These are phyloP conservation scores for Anser brachyrhynchus DNA, from an alignment of 2,113 vertebrate species.

Conservation along the genomic window DNA sequence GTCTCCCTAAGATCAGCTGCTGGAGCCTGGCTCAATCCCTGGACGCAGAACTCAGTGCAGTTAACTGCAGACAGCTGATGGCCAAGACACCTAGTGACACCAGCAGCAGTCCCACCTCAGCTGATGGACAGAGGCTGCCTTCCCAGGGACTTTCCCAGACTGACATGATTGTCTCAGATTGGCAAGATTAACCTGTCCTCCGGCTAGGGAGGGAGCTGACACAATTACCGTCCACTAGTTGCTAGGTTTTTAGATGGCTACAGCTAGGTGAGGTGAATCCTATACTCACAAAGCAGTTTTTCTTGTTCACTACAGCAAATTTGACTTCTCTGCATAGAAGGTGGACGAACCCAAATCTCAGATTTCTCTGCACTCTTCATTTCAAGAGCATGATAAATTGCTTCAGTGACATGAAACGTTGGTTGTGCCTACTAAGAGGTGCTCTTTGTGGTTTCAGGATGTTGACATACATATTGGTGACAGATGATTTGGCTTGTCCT, in stretches of 20 bases:
- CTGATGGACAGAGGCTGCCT: not conserved
- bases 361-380: not conserved
- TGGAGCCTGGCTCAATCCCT: not conserved
- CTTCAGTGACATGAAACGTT: not conserved
- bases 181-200: not conserved
- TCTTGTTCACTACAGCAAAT: not conserved
- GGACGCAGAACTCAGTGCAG: not conserved
- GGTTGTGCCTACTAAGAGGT: not conserved
- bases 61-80: not conserved
- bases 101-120: not conserved
- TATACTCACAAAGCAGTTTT: not conserved
- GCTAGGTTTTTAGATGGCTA: not conserved
- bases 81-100: not conserved
- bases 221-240: not conserved
- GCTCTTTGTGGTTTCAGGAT: not conserved
- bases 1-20: not conserved
- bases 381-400: not conserved
- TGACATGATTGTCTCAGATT: not conserved
- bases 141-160: not conserved
- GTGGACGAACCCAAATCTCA: not conserved
- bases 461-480: not conserved
- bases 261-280: not conserved
- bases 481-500: conserved; percentile 9
- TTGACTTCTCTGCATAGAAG: not conserved
- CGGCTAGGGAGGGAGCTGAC: not conserved